Conservation (phyloP, 2,888 invertebrate genomes). For the Germaria angustata region DNA sequence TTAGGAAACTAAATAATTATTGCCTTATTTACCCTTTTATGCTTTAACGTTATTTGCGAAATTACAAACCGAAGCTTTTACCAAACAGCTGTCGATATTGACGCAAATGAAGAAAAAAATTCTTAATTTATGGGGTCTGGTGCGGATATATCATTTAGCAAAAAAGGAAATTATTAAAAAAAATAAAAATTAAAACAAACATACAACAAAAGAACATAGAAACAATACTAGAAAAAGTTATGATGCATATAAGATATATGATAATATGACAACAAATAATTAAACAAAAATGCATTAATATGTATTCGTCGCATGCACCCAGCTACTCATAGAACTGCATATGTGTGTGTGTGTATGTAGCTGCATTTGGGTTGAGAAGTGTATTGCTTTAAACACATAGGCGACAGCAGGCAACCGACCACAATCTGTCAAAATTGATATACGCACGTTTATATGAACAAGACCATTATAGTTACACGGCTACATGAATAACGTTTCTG, state of each 20-base stretch:
- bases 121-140: neutral
- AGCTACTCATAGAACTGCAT: neutral
- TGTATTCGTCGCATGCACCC: neutral
- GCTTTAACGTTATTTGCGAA: neutral
- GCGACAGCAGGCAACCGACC: too few species aligned
- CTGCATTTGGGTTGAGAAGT: neutral
- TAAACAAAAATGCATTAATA: conserved; percentile 45
- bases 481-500: too few species aligned
- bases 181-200: neutral
- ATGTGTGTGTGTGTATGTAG: neutral
- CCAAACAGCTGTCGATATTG: conserved; percentile 11
- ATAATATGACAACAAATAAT: conserved; percentile 56
- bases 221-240: neutral
- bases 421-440: too few species aligned
- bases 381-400: neutral
- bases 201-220: neutral
- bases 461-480: too few species aligned
- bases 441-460: too few species aligned
- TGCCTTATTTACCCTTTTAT: too few species aligned
- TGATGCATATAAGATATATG: conserved; percentile 59
- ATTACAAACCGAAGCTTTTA: neutral
- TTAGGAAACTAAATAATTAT: too few species aligned
- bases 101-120: conserved; percentile 3
- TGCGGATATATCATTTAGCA: conserved; percentile 32
- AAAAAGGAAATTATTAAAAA: conserved; percentile 9